Base-by-base conservation (phyloP, 1,140 invertebrate genomes). In the Drosophila pandora region DNA sequence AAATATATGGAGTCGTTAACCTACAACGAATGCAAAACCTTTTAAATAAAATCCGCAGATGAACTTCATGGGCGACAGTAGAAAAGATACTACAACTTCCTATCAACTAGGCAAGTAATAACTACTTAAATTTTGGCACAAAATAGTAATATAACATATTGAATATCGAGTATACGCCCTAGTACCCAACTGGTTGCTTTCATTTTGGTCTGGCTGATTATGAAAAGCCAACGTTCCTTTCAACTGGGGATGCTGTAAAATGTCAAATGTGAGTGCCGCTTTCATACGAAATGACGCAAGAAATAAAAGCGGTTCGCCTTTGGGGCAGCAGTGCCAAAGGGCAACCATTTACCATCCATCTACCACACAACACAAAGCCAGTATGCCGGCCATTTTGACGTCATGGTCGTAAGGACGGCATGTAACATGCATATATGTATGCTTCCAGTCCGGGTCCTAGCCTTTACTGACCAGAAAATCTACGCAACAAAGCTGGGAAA, bases 231-330 rank as follows among this genome's bases (percentile, higher is more conserved):
- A 13, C 64, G 25, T 63, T 10, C 43, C 43, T 45, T 53, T 43
- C 22, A 30, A 39, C 37, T 41, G 70, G 28, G 69, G 77, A 73
- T 81, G 77, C 80, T 84, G 80, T 67, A 54, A 87, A 87, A 84
- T 84, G 81, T 84, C 82, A 84, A 84, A 87, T 81, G 81, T 87
- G 73, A 87, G 67, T 65, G 64, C 68, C 61, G 82, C 63, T 81
- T 84, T 85, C 57, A 81, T 74, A 85, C 59, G 50, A 85, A 84
- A 85, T 84, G 77, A 84, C 81, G 81, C 81, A 84, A 85, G 81
- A 77, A 77, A 84, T 85, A 59, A 84, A 84, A 69, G 52, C 70
- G 56, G 56, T 48, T 43, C 45, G 61, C 61, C 56, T 43, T 67
- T 52, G 39, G 73, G 76, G 53, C 48, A 32, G 25, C 48, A 8